These are phyloP conservation scores for Paelopatides confundens DNA, from an alignment of 53 echinoderm and acorn worm genomes.

Conservation along the genomic window DNA sequence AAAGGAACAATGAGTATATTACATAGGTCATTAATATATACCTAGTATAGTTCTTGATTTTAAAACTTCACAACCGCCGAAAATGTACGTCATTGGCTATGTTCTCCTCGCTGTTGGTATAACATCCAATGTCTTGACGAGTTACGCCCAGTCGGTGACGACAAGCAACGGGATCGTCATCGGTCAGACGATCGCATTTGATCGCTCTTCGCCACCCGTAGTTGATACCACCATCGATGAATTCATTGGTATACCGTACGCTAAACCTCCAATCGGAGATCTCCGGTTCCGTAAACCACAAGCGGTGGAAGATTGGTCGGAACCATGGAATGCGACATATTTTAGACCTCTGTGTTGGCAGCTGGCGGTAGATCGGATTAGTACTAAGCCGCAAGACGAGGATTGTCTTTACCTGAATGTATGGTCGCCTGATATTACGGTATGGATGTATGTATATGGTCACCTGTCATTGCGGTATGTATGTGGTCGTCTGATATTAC, in stretches of 20 bases:
- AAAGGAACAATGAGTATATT: too few species aligned
- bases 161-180: conserved; percentile 70
- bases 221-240: conserved; percentile 77
- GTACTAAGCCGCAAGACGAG: conserved; percentile 65
- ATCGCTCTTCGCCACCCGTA: conserved; percentile 42
- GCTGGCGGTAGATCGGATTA: conserved; percentile 17
- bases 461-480: too few species aligned
- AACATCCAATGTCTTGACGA: neutral
- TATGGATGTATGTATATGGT: neutral
- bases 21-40: too few species aligned
- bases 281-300: conserved; percentile 76
- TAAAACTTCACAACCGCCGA: neutral
- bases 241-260: conserved; percentile 78
- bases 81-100: neutral
- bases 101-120: neutral
- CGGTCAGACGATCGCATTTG: conserved; percentile 71
- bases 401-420: conserved; percentile 89
- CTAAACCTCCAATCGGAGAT: conserved; percentile 69
- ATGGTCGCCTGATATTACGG: conserved; percentile 78
- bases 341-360: conserved; percentile 78
- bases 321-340: conserved; percentile 58
- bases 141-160: conserved; percentile 31
- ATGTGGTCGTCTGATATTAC: conserved; percentile 77
- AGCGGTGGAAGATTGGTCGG: conserved; percentile 62
- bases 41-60: too few species aligned